These are phyloP conservation scores for Anarhynchus alexandrinus DNA, from an alignment of 2,113 vertebrate genomes.

Conservation along the genomic window DNA sequence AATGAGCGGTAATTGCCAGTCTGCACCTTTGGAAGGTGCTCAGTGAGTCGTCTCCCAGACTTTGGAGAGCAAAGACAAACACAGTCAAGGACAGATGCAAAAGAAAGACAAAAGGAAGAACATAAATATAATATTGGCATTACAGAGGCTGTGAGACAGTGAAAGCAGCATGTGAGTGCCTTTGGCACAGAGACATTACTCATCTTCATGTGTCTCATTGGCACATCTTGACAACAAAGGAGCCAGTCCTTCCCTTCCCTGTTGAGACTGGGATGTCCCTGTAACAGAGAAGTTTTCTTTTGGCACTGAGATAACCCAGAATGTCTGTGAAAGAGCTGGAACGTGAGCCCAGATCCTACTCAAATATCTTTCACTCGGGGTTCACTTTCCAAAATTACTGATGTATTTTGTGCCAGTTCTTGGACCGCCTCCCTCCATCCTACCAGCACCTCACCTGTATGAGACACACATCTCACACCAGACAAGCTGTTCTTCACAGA, in stretches of 20 bases:
- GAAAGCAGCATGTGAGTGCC: neutral
- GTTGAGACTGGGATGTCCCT: neutral
- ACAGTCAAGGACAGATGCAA: neutral
- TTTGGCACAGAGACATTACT: neutral
- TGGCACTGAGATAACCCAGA: neutral
- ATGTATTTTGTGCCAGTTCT: neutral
- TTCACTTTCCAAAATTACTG: neutral
- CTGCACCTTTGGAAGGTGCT: neutral
- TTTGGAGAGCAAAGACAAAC: neutral
- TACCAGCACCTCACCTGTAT: neutral
- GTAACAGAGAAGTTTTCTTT: neutral
- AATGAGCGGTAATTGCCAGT: fast-evolving
- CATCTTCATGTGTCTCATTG: neutral
- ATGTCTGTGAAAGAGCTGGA: neutral
- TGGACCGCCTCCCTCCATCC: neutral
- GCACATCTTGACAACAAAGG: neutral
- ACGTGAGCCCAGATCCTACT: neutral
- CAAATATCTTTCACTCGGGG: neutral
- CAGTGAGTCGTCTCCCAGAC: neutral
- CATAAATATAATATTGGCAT: neutral
- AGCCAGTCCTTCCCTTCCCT: neutral
- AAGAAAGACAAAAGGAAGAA: neutral
- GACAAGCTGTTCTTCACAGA: neutral
- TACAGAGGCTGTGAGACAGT: neutral
- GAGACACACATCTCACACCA: neutral